Conservation (phyloP, 2,113 vertebrate species). For the Prochilodus magdalenae region DNA sequence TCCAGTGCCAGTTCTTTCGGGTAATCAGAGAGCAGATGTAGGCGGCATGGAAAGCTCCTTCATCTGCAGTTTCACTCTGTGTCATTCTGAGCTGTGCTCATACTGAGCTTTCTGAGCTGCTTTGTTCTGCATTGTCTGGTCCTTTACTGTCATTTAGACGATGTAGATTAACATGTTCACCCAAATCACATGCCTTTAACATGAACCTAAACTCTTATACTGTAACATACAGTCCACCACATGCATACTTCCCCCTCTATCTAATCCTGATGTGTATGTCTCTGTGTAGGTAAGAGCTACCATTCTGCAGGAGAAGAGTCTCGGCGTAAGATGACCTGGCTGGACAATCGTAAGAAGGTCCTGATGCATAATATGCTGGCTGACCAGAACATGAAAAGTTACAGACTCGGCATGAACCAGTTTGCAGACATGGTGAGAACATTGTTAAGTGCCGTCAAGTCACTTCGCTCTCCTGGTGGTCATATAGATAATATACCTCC, state of each 20-base stretch:
- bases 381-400: constrained; percentile 77
- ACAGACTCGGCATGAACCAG: constrained; percentile 78
- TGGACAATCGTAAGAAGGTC: constrained; percentile 73
- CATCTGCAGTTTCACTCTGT: not conserved
- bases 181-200: no score
- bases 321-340: constrained; percentile 67
- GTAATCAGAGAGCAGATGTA: not conserved
- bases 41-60: not conserved
- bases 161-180: no score
- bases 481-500: no score
- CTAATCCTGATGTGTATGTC: not conserved
- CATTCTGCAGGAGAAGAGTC: constrained; percentile 67
- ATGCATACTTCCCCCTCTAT: no score
- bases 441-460: no score
- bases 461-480: no score
- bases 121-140: not conserved
- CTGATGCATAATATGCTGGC: constrained; percentile 79
- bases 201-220: no score
- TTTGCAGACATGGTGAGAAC: constrained; percentile 78
- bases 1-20: not conserved
- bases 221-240: no score
- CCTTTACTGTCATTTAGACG: not conserved
- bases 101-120: no score
- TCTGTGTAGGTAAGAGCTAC: constrained; percentile 70
- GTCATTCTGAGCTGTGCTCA: not conserved